Base-by-base conservation (phyloP, 2,797 vertebrate species). In the Notamacropus eugenii region DNA sequence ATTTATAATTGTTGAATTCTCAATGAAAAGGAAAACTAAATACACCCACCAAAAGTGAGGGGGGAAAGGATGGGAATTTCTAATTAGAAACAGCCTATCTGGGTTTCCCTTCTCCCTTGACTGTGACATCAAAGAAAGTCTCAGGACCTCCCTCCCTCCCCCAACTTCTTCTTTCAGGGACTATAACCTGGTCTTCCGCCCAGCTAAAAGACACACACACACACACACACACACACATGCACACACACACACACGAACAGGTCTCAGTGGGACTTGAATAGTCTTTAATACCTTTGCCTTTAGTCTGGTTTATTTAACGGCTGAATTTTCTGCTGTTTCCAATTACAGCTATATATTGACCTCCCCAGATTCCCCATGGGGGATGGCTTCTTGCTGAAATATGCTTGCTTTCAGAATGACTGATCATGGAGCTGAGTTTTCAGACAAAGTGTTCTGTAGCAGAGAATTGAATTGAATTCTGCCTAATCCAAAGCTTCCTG, bases 221-320 rank as follows among this genome's bases (percentile, higher is more conserved):
- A 59, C 28, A 46, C 59, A 62, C 11, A 62, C 58, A 62, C 29
- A 90, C 58, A 59, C 28, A 46, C 59, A 62, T 2, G 34, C 58
- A 62, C 29, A 90, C 58, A 34, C 59, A 50, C 59, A 62, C 59
- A 34, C 62, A n/a, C 4, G 1, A 6, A 52, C 90, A 50, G 0
- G 90, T 27, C 90, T 55, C 90, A 55, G 52, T 91, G 90, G 90
- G 90, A 91, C 54, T 10, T 54, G 12, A 91, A 54, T 91, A 91
- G 52, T 91, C 90, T 91, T 91, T 91, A 91, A 82, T 91, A 91
- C 31, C 28, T 91, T 91, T 91, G 74, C 90, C 52, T 91, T 91
- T 91, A 91, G 50, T 54, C 52, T 54, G 50, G 90, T 91, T 91
- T 91, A 91, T 55, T 91, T 91, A 91, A 55, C 90, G 31, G 90